Conservation (phyloP, 2,797 vertebrate genomes). For the Hapalemur alaotrensis region DNA sequence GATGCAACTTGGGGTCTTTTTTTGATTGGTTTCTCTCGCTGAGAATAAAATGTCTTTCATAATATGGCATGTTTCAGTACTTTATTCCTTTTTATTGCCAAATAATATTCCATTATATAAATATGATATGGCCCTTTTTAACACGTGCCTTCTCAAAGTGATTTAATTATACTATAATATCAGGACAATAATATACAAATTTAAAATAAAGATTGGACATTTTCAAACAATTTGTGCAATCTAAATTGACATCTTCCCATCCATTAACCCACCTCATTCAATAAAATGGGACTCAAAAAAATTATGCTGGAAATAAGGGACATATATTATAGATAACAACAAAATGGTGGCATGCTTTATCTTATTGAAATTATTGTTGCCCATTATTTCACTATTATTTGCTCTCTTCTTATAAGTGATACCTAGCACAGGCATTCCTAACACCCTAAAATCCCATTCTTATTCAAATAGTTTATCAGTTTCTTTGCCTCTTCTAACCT, state of each 20-base stretch:
- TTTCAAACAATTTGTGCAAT: neutral
- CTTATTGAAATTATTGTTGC: neutral
- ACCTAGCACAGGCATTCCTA: neutral
- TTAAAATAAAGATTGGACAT: neutral
- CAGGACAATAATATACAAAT: neutral
- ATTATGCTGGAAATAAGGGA: neutral
- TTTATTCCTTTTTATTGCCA: neutral
- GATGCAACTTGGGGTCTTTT: neutral
- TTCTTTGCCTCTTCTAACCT: neutral
- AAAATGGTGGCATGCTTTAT: neutral
- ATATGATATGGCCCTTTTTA: constrained; percentile 31
- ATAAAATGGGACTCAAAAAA: neutral
- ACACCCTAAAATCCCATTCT: neutral
- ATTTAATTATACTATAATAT: neutral
- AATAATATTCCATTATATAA: neutral
- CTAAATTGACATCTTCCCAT: neutral
- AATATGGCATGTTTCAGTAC: too few species aligned
- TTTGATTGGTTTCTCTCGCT: neutral
- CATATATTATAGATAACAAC: neutral
- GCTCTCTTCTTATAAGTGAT: neutral
- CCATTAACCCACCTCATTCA: neutral
- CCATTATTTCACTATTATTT: neutral
- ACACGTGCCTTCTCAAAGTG: neutral
- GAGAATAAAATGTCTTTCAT: neutral
- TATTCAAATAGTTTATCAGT: neutral